Percentiles rank a stretch among this genome's conserved stretches.
Conservation (phyloP, 2,113 vertebrate species). For the Monopterus albus region DNA sequence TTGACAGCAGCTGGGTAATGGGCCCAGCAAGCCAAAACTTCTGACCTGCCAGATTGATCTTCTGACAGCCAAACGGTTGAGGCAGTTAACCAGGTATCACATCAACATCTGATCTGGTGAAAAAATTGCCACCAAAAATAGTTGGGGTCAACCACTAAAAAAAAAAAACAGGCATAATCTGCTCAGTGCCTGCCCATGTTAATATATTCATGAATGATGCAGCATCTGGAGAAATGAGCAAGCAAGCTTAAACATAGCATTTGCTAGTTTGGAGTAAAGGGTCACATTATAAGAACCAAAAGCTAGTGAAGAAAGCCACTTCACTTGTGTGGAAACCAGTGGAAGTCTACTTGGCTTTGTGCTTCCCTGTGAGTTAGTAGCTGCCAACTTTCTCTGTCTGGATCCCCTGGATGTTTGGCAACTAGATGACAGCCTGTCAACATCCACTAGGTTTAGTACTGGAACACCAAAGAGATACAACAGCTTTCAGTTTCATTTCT, state of each 20-base stretch:
- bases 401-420: conserved; percentile 29
- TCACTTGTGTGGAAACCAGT: background rate
- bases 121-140: background rate
- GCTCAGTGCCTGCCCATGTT: background rate
- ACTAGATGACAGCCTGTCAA: conserved; percentile 33
- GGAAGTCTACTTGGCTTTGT: background rate
- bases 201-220: background rate
- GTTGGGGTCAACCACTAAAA: too few relatives aligned
- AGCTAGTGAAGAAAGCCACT: background rate
- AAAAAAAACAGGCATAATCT: background rate
- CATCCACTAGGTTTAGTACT: conserved; percentile 22
- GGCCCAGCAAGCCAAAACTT: background rate
- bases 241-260: background rate
- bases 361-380: background rate
- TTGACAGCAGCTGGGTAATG: background rate
- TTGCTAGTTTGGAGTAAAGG: background rate
- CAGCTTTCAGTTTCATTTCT: conserved; percentile 39
- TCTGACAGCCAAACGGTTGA: background rate
- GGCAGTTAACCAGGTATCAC: background rate
- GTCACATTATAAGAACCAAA: background rate
- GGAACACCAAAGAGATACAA: conserved; percentile 4
- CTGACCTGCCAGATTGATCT: background rate
- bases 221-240: background rate
- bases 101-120: background rate
- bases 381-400: conserved; percentile 3